Base-by-base conservation (phyloP, 2,797 vertebrate species). In the Hylomyscus alleni region DNA sequence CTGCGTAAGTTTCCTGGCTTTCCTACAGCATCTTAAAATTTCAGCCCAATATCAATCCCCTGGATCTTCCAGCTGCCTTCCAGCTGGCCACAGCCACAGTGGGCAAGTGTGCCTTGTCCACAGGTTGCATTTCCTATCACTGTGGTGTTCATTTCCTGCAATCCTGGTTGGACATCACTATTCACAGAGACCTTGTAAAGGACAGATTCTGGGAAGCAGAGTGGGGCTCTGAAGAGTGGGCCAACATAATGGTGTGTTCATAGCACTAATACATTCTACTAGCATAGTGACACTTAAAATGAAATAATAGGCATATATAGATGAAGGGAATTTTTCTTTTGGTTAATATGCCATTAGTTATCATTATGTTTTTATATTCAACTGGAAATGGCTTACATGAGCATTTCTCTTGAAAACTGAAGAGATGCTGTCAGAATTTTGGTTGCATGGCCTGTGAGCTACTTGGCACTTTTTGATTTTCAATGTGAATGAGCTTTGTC, bases 1-100 rank as follows among this genome's bases (percentile, higher is more conserved):
- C 97, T 97, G 89, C 93, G 98, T 97, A 98, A 97, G 97, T 98
- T 98, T 98, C 98, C 98, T 98, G 98, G 98, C 98, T 98, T 89
- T 89, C 91, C 97, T 98, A 86, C 96, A 98, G 97, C 96, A 98
- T 98, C 98, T 98, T 98, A 98, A 99, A 98, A 98, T 98, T 98
- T 98, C 97, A 98, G 96, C 87, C 76, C 76, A 91, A 75, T 97
- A 98, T 98, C 97, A 97, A 97, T 97, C 97, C 98, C 98, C 98
- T 98, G 98, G 98, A 97, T 97, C 95, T 98, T 97, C 94, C 95
- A 83, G 77, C 94, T 95, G 88, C 91, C 76, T 96, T 97, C 98
- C 98, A 98, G 98, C 98, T 98, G 98, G 98, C 98, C 3, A 0
- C 93, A 75, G 72, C 80, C 31, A 93, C 89, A 88, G 96, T 95